Evolutionary conservation across 2,113 vertebrate species (phyloP), one percentile per base, ranked within the genome.

Genomic region (Nicator chloris): DNA sequence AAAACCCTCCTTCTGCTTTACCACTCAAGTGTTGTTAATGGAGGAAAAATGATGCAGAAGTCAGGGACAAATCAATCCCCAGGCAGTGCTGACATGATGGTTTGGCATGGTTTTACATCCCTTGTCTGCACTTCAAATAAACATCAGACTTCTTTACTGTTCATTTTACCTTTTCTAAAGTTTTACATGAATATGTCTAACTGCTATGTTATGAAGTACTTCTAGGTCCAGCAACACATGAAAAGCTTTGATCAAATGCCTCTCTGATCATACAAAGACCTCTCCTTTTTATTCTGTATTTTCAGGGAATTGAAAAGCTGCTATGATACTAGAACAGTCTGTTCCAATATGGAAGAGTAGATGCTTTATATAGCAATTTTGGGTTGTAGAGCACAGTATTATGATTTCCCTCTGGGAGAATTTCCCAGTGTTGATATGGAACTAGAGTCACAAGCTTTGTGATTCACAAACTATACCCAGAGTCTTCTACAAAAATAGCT

Each of bases 201-300:
- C 78, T 6, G 7, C 23, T 78, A 47, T 31, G 30, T 85, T 88
- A 79, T 45, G 17, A 85, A 93, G 64, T 72, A 80, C 9, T 88
- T 93, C 54, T 45, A 9, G 50, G 84, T 85, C 92, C 82, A 88
- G 75, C 30, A 80, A 80, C 54, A 59, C 66, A 30, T 80, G 50
- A 80, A 96, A 83, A 66, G 33, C 63, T 88, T 90, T 95, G 75
- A 93, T 90, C 71, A 95, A 93, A 85, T 66, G 24, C 24, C 23
- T 87, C n/a, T 88, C 75, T 90, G n/a, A 82, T 94, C 79, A 66
- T 73, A 82, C 33, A 88, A 89, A 92, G 30, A 50, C 42, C 26
- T 79, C 42, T 92, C 26, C 31, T 66, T 91, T 90, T 86, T 50
- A 21, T 85, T 85, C 42, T 5, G 1, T 70, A 39, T 77, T 95